Percentiles rank a stretch among this genome's conserved stretches.
Conservation (phyloP, 2,113 vertebrate genomes). For the Semicossyphus pulcher region DNA sequence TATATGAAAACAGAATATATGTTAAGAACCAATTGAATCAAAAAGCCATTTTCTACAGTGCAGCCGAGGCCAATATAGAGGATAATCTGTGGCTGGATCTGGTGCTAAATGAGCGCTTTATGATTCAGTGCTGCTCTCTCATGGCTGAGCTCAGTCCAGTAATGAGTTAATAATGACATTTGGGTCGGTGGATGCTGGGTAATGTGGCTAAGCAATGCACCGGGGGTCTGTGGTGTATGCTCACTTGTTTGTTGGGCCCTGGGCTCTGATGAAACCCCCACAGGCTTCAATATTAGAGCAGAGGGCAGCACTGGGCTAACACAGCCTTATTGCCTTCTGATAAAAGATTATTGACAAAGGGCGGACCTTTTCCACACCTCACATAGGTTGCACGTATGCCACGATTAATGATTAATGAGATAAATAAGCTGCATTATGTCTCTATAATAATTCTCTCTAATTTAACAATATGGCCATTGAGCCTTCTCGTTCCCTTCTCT, state of each 20-base stretch:
- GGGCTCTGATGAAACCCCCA: slow-evolving; percentile 82
- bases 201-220: slow-evolving; percentile 85
- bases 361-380: slow-evolving; percentile 55
- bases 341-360: slow-evolving; percentile 84
- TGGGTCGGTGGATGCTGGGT: slow-evolving; percentile 79
- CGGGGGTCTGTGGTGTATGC: slow-evolving; percentile 66
- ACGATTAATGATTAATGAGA: slow-evolving; percentile 83
- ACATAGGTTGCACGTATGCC: slow-evolving; percentile 29
- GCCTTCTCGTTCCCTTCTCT: slow-evolving; percentile 9
- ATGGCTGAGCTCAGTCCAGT: slow-evolving; percentile 74
- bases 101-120: slow-evolving; percentile 82
- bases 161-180: slow-evolving; percentile 88
- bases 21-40: slow-evolving; percentile 12
- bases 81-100: slow-evolving; percentile 70
- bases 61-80: slow-evolving; percentile 55
- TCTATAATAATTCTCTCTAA: slow-evolving; percentile 82
- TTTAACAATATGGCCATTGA: slow-evolving; percentile 75
- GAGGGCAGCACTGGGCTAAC: slow-evolving; percentile 58
- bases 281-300: slow-evolving; percentile 81
- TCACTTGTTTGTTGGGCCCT: slow-evolving; percentile 82
- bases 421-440: slow-evolving; percentile 83
- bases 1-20: background rate
- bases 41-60: slow-evolving; percentile 34
- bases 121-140: slow-evolving; percentile 79
- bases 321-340: slow-evolving; percentile 82